A percentile compares a stretch with the other conserved stretches of the same genome.
Evolutionary conservation across 1,140 invertebrate genomes (phyloP).

Genomic region (Asbolus verrucosus): DNA sequence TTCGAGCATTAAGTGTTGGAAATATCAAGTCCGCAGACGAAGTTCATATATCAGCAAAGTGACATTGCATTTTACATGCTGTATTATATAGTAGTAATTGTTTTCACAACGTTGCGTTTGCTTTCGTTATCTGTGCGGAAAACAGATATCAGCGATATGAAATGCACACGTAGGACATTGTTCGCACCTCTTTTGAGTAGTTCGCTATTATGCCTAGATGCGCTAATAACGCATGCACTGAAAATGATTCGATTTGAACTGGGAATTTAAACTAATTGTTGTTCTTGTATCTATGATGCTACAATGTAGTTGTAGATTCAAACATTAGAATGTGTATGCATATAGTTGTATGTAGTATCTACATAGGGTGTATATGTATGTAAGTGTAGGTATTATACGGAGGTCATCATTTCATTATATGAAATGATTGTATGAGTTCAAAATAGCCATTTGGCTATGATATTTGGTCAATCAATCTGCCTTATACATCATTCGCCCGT

Average conservation of each 20-base stretch:
- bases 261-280: no score
- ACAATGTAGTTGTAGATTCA: no score
- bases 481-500: no score
- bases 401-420: no score
- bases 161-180: constrained; percentile 38
- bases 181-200: constrained; percentile 27
- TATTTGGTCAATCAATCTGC: no score
- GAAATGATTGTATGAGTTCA: no score
- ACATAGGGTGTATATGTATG: no score
- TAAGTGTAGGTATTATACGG: no score
- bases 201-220: constrained; percentile 1
- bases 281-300: no score
- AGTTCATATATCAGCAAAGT: constrained; percentile 40
- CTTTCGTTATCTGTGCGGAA: constrained; percentile 43
- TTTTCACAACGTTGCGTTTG: constrained; percentile 41
- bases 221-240: constrained; percentile 17
- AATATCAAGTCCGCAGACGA: constrained; percentile 39
- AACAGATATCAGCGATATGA: constrained; percentile 43
- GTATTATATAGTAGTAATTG: constrained; percentile 41
- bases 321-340: no score
- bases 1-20: constrained; percentile 42
- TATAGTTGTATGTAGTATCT: no score
- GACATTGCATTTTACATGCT: constrained; percentile 45
- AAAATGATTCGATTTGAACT: constrained; percentile 6
- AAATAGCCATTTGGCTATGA: no score